A percentile compares a stretch with the other conserved stretches of the same genome.
Conservation (phyloP, 1,140 invertebrate genomes). For the Amyelois transitella region DNA sequence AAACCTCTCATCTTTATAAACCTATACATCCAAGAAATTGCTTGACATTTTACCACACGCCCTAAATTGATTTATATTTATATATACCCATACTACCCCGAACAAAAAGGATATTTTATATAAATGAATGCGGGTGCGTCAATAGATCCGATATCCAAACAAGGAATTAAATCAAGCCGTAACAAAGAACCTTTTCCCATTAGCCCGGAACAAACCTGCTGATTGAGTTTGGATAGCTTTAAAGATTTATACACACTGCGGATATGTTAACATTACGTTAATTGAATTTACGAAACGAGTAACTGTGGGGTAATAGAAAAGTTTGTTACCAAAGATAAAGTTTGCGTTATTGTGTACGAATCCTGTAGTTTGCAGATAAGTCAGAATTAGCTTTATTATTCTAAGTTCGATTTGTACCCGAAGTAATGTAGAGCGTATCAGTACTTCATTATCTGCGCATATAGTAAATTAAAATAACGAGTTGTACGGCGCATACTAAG, state of each 20-base stretch:
- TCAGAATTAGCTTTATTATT: no score
- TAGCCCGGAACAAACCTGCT: slow-evolving; percentile 55
- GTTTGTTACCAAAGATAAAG: not conserved
- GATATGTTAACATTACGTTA: not conserved
- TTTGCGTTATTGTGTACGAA: not conserved
- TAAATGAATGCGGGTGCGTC: slow-evolving; percentile 6
- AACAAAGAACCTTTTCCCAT: slow-evolving; percentile 57
- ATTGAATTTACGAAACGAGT: not conserved
- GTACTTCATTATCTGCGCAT: no score
- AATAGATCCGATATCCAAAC: slow-evolving; percentile 40
- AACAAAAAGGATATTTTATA: not conserved
- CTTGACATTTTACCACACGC: no score
- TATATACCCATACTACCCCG: no score
- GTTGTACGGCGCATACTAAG: no score
- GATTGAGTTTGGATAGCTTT: slow-evolving; percentile 65
- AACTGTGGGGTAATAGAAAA: not conserved
- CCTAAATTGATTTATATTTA: no score
- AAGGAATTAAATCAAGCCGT: slow-evolving; percentile 49
- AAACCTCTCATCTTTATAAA: no score
- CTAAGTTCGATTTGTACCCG: no score
- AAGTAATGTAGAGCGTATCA: no score
- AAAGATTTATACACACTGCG: slow-evolving; percentile 51
- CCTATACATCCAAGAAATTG: no score
- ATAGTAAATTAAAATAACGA: no score
- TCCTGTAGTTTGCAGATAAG: not conserved